A percentile compares a stretch with the other conserved stretches of the same genome.
Conservation (phyloP, 92 coral and sea anemone genomes). For the Isaurus tuberculatus region DNA sequence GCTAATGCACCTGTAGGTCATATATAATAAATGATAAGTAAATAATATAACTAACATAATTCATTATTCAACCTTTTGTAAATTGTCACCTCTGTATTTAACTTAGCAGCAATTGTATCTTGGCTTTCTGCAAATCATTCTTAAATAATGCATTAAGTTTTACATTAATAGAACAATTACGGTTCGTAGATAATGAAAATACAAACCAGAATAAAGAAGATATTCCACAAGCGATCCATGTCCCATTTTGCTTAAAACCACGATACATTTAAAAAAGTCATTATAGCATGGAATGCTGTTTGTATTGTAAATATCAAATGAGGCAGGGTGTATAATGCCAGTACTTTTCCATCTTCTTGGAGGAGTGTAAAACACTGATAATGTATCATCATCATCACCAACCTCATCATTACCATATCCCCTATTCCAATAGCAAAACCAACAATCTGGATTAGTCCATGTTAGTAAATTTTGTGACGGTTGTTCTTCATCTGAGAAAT, state of each 20-base stretch:
- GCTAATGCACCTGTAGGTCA: not conserved
- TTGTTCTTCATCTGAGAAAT: constrained; percentile 26
- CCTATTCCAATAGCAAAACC: constrained; percentile 18
- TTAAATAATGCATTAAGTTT: no score
- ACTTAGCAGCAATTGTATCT: no score
- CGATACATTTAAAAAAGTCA: constrained; percentile 27
- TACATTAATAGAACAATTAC: not conserved
- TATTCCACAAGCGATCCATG: constrained; percentile 29
- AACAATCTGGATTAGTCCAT: not conserved
- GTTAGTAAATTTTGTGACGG: constrained; percentile 17
- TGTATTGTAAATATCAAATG: constrained; percentile 10
- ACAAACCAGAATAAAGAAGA: constrained; percentile 23
- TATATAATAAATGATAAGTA: no score
- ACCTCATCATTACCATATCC: not conserved
- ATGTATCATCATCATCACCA: not conserved
- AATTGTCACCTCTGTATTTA: no score
- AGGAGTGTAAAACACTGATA: constrained; percentile 17
- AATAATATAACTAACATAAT: no score
- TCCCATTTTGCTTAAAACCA: constrained; percentile 30
- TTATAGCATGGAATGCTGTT: constrained; percentile 33
- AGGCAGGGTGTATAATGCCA: constrained; percentile 34
- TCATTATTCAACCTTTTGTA: no score
- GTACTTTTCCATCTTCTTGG: constrained; percentile 35
- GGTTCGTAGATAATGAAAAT: not conserved
- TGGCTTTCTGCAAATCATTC: no score